A percentile compares a stretch with the other conserved stretches of the same genome.
These are phyloP conservation scores for Arothron firmamentum DNA, from an alignment of 2,113 vertebrate genomes.

Conservation along the genomic window DNA sequence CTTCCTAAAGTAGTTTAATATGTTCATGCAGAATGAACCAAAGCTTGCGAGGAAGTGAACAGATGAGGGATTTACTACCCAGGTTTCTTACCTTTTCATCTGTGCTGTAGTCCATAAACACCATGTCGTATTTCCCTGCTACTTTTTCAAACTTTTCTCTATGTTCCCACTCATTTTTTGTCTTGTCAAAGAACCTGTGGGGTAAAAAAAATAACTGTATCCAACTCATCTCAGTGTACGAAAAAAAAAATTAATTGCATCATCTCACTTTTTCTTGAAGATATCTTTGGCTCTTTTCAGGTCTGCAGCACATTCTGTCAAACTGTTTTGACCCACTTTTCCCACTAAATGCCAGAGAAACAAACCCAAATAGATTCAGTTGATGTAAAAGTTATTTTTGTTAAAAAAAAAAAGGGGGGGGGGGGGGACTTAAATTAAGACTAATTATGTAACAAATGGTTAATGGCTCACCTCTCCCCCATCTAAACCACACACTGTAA, in stretches of 20 bases:
- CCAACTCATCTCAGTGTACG: not conserved
- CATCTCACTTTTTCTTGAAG: conserved; percentile 83
- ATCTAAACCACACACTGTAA: conserved; percentile 88
- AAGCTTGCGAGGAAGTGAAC: not conserved
- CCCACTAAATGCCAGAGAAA: conserved; percentile 74
- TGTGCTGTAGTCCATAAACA: conserved; percentile 81
- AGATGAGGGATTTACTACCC: not conserved
- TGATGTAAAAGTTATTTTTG: too few species aligned
- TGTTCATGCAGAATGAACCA: not conserved
- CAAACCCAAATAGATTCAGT: not conserved
- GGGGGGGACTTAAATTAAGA: too few species aligned
- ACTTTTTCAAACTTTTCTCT: conserved; percentile 80
- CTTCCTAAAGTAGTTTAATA: conserved; percentile 36
- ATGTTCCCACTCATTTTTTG: conserved; percentile 84
- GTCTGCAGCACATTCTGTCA: conserved; percentile 75
- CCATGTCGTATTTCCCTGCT: conserved; percentile 84
- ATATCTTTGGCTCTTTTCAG: conserved; percentile 82
- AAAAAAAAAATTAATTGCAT: not conserved
- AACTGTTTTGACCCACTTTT: conserved; percentile 80
- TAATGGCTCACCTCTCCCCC: conserved; percentile 79
- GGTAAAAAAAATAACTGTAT: conserved; percentile 11
- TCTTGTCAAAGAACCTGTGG: conserved; percentile 85
- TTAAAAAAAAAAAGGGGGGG: too few species aligned
- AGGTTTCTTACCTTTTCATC: conserved; percentile 49
- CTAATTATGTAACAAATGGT: not conserved